These are phyloP conservation scores for Mormoops blainvillei DNA, from an alignment of 2,113 vertebrate genomes.

Conservation along the genomic window DNA sequence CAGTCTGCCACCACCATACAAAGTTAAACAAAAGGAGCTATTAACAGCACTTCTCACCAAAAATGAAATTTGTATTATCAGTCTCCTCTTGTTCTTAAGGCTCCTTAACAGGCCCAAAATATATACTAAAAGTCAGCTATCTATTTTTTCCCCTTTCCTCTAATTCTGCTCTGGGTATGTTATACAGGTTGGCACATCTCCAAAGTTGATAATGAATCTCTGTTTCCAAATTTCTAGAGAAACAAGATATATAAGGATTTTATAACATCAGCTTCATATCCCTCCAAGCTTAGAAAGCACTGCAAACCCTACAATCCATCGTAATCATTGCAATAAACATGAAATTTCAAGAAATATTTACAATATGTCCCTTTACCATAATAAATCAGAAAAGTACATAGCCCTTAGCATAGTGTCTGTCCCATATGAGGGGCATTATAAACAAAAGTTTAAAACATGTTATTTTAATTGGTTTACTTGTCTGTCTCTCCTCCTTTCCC, in stretches of 20 bases:
- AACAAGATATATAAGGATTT: neutral
- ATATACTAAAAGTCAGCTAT: neutral
- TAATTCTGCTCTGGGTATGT: neutral
- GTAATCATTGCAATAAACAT: neutral
- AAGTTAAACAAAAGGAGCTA: constrained; percentile 5
- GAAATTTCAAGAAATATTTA: neutral
- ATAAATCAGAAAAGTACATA: neutral
- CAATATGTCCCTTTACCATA: neutral
- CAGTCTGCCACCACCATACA: neutral
- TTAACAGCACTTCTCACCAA: neutral
- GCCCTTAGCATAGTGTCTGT: neutral
- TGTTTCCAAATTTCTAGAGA: neutral
- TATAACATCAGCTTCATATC: neutral
- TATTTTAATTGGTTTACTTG: neutral
- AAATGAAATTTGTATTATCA: neutral
- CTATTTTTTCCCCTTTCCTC: neutral
- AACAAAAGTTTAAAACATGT: neutral
- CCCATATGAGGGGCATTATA: neutral
- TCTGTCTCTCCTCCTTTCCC: neutral
- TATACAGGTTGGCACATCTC: neutral
- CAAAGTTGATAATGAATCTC: neutral
- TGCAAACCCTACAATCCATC: neutral
- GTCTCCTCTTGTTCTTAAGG: neutral
- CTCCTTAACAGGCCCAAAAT: neutral
- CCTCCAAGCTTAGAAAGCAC: neutral